phyloP scores from a whole-genome alignment of 2,113 vertebrate genomes.

The Dromaius novaehollandiae region DNA sequence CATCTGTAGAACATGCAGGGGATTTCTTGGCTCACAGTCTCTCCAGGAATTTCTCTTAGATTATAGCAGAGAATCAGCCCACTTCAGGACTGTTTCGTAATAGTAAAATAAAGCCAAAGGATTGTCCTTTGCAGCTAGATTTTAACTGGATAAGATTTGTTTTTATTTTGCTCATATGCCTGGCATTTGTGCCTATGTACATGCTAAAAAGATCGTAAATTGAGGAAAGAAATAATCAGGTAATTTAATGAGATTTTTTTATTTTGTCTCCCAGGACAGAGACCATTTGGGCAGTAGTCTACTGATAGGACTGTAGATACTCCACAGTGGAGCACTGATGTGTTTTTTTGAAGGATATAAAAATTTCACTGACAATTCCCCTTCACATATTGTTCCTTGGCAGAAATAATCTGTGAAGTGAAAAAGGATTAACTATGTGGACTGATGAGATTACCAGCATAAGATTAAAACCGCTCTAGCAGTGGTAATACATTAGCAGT shows the following conservation, averaged over 20 bases:
- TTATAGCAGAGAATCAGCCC: neutral
- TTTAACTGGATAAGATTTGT: neutral
- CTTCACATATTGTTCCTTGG: neutral
- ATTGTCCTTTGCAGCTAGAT: neutral
- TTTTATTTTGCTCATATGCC: neutral
- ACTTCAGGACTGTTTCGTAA: neutral
- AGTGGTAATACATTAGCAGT: neutral
- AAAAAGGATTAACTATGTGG: neutral
- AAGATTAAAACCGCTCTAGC: neutral
- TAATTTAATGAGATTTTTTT: neutral
- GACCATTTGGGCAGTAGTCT: neutral
- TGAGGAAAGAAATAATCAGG: neutral
- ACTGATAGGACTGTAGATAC: neutral
- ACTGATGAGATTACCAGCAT: neutral
- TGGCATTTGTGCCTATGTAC: neutral
- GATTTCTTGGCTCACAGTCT: conserved; percentile 34
- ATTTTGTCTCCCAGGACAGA: neutral
- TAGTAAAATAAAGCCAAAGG: conserved; percentile 5
- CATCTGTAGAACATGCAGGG: conserved; percentile 15
- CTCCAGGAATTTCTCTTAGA: neutral
- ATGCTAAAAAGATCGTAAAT: neutral
- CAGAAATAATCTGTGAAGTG: neutral
- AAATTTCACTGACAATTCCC: neutral
- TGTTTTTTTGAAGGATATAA: neutral
- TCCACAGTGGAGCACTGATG: neutral